Evolutionary conservation across 2,797 vertebrate genomes (phyloP).

Genomic region (Urocyon cinereoargenteus): DNA sequence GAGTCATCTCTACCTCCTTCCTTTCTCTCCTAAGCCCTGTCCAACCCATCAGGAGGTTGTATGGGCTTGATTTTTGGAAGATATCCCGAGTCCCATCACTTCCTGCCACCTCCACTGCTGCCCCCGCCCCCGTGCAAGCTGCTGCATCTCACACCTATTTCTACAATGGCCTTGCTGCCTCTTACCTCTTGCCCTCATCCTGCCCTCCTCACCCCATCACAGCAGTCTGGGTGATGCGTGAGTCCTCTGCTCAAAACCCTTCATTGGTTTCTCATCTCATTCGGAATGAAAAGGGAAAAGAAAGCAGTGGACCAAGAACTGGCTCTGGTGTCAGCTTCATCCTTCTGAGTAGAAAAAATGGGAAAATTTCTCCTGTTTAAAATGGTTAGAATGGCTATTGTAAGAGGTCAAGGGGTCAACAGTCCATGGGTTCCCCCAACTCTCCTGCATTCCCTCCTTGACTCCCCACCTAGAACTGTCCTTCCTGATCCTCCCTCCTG

Average conservation of each 20-base stretch:
- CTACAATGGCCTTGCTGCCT: neutral
- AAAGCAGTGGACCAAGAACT: neutral
- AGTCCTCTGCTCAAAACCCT: neutral
- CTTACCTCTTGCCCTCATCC: neutral
- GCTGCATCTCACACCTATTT: neutral
- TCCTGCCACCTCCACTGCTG: neutral
- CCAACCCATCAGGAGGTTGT: neutral
- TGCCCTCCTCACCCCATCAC: accelerated
- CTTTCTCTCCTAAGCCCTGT: neutral
- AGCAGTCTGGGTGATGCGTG: neutral
- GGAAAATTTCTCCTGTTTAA: neutral
- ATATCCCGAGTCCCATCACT: neutral
- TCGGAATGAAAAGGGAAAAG: neutral
- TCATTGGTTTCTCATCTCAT: neutral
- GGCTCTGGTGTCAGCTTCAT: neutral
- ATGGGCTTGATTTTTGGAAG: neutral
- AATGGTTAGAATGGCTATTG: neutral
- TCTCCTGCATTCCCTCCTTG: neutral
- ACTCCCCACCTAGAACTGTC: too few relatives aligned
- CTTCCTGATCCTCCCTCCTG: neutral
- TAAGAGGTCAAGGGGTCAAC: neutral
- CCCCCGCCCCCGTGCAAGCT: neutral
- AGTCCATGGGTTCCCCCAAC: neutral
- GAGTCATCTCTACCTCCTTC: neutral
- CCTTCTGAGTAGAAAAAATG: neutral